Base-by-base conservation (phyloP, 2,888 invertebrate genomes). In the Panzeria rudis region DNA sequence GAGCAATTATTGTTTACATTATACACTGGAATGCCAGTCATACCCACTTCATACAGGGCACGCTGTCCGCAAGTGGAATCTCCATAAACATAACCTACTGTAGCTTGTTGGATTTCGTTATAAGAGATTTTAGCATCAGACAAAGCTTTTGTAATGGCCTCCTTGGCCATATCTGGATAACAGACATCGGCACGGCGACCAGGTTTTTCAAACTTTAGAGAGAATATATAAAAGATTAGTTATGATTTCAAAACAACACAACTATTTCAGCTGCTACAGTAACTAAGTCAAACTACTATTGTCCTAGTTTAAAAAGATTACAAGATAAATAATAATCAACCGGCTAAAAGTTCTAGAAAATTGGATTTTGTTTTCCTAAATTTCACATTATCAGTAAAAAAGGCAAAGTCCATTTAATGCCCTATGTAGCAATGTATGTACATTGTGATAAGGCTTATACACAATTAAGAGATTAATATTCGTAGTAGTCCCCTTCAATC, bases 1-100 rank as follows among this genome's bases (percentile, higher is more conserved):
- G 99, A 97, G 91, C 99, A 99, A 91, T 99, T 99, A 92, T 99
- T 99, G 93, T 99, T 99, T 15, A 99, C 99, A 93, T 99, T 99
- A 93, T 97, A 97, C 87, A 99, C 96, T 5, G 99, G 99, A 87
- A 99, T 98, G 54, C 99, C 99, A 41, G 97, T 98, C 95, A 99
- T 95, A 79, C 99, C 99, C 54, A 99, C 94, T 91, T 97, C 96
- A 92, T 99, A 99, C 8, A 99, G 92, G 0, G 98, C 98, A 87
- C 99, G 94, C 93, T 99, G 99, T 0, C 99, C 99, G 92, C 96
- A 95, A 3, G 98, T 97, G 0, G 99, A 98, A 92, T 99, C 99
- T 0, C 98, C 98, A 91, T 97, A 98, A 41, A 98, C 98, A 93
- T 97, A 99, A 44, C 98, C 98, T 86, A 97, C 97, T 83, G 96